Conservation (phyloP, 2,797 vertebrate species). For the Mycteria americana region DNA sequence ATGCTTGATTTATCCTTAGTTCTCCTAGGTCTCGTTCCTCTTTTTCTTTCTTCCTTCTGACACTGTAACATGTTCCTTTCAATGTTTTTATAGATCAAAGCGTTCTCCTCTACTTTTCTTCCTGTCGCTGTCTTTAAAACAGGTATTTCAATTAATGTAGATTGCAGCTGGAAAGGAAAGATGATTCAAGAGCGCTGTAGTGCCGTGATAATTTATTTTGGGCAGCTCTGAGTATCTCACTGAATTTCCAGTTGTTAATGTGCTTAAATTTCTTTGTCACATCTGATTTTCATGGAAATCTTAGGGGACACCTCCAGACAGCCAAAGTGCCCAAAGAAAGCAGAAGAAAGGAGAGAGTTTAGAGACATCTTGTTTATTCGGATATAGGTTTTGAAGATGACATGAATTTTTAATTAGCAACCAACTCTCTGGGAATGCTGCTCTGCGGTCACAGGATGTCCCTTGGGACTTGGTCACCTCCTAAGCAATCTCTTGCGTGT, state of each 20-base stretch:
- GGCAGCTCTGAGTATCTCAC: not conserved
- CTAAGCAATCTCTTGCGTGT: not conserved
- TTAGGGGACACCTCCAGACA: not conserved
- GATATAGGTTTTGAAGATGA: not conserved
- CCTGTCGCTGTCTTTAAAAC: not conserved
- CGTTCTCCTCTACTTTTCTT: not conserved
- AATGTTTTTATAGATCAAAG: conserved; percentile 41
- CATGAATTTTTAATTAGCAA: not conserved
- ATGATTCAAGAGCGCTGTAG: not conserved
- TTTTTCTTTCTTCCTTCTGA: not conserved
- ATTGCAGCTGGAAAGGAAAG: not conserved
- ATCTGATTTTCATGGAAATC: not conserved
- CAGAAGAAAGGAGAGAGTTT: not conserved
- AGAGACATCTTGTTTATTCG: not conserved
- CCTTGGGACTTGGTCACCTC: not conserved
- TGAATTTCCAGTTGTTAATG: not conserved
- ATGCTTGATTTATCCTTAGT: not conserved
- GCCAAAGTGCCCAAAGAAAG: not conserved
- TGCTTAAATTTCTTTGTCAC: not conserved
- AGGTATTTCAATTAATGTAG: not conserved
- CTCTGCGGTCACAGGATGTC: fast-evolving
- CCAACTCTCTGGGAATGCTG: fast-evolving
- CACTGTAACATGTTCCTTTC: conserved; percentile 1
- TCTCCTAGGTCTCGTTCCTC: not conserved
- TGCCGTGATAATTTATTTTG: not conserved